Evolutionary conservation across 2,888 invertebrate species (phyloP), one percentile per base, ranked within the genome.

Genomic region (Drosophila robusta): DNA sequence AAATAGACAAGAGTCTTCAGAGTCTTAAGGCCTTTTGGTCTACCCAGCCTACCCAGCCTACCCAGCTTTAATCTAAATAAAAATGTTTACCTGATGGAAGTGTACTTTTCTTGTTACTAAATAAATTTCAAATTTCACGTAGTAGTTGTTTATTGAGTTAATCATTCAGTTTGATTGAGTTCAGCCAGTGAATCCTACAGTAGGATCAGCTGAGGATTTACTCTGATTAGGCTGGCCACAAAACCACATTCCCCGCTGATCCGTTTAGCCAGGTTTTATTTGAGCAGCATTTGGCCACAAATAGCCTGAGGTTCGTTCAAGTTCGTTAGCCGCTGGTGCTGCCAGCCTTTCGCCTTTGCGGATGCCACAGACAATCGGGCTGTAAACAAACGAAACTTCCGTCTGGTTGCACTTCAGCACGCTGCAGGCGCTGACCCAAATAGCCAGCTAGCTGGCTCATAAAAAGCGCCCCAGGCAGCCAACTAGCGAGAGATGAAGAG

Each of bases 371-470:
- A 46, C 60, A 62, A 60, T 26, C 41, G 49, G 38, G 62, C 70
- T 54, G 55, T 65, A 70, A 80, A 70, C 75, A 83, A 69, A 76
- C 70, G 54, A 81, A 75, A 62, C 83, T 86, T 83, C 86, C 83
- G 83, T 73, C 75, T 80, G 78, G 68, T 54, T 80, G 83, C 83
- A 70, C 86, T 75, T 69, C 75, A 80, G 68, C 83, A 85, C 83
- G 24, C 58, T 44, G 63, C 62, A 51, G 49, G 45, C 64, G 63
- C 62, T 86, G 86, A 83, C 86, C 83, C 78, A 86, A 75, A 83
- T 83, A 75, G 73, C 61, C 73, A 29, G 47, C 39, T 60, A 45
- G 51, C 39, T 46, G 65, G 65, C 72, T 71, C 64, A 75, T 63
- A 83, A 78, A 72, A 70, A 71, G 70, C 63, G 57, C 61, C 84